phyloP scores from a whole-genome alignment of 2,797 vertebrate species.

The Monodelphis domestica region DNA sequence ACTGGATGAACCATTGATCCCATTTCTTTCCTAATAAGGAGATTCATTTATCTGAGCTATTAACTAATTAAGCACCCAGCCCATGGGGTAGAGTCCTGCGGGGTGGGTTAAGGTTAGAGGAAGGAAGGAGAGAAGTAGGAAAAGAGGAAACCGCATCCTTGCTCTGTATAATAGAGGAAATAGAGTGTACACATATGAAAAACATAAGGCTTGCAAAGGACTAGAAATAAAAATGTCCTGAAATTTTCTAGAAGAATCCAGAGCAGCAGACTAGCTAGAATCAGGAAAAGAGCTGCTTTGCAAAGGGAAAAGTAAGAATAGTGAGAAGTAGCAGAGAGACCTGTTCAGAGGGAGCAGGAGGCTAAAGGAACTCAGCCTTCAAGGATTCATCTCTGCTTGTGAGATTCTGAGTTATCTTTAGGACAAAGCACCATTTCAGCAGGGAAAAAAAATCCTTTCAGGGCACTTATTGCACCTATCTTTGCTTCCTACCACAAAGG shows the following conservation, averaged over 20 bases:
- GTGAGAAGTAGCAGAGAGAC: neutral
- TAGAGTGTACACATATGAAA: neutral
- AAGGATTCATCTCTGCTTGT: neutral
- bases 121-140: neutral
- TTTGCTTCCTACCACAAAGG: neutral
- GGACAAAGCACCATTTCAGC: neutral
- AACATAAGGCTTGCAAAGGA: neutral
- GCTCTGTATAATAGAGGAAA: neutral
- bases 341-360: neutral
- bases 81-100: neutral
- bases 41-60: neutral
- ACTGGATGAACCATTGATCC: neutral
- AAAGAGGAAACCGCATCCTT: neutral
- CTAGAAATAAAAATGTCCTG: neutral
- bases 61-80: neutral
- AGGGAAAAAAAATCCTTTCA: neutral
- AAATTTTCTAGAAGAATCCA: neutral
- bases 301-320: neutral
- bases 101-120: neutral
- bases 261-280: neutral
- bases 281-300: neutral
- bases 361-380: neutral
- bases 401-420: neutral
- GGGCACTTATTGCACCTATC: neutral
- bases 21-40: neutral